These are phyloP conservation scores for Cheilosia scutellata DNA, from an alignment of 2,888 invertebrate species.

Conservation along the genomic window DNA sequence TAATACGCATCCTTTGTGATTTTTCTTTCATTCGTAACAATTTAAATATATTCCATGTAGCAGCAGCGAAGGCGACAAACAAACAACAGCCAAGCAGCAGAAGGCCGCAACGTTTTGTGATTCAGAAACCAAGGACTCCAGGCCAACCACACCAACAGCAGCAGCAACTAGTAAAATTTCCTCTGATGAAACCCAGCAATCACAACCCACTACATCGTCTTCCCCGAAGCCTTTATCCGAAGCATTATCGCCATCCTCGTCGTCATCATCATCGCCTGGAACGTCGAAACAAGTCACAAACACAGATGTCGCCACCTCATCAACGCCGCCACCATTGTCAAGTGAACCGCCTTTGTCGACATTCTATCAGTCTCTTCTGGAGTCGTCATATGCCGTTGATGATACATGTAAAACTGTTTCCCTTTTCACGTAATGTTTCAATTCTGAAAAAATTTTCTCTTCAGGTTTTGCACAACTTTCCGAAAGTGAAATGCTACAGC, in stretches of 20 bases:
- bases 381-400: conserved; percentile 83
- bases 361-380: conserved; percentile 84
- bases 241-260: conserved; percentile 26
- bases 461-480: conserved; percentile 80
- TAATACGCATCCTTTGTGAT: background rate
- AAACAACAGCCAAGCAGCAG: conserved; percentile 37
- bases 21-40: background rate
- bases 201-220: background rate
- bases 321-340: conserved; percentile 18
- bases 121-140: conserved; percentile 48
- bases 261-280: conserved; percentile 67
- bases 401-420: conserved; percentile 77
- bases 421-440: background rate
- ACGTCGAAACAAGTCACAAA: conserved; percentile 53
- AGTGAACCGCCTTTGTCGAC: conserved; percentile 79
- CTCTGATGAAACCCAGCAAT: conserved; percentile 3
- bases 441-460: background rate
- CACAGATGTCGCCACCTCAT: conserved; percentile 10
- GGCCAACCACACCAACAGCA: conserved; percentile 57
- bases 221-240: conserved; percentile 19
- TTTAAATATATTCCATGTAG: conserved; percentile 1
- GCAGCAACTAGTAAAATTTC: conserved; percentile 26
- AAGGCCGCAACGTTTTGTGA: conserved; percentile 52
- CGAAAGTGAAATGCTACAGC: conserved; percentile 84
- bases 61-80: conserved; percentile 44